A percentile compares a stretch with the other conserved stretches of the same genome.
Evolutionary conservation across 2,113 vertebrate genomes (phyloP).

Genomic region (Alexandromys fortis): DNA sequence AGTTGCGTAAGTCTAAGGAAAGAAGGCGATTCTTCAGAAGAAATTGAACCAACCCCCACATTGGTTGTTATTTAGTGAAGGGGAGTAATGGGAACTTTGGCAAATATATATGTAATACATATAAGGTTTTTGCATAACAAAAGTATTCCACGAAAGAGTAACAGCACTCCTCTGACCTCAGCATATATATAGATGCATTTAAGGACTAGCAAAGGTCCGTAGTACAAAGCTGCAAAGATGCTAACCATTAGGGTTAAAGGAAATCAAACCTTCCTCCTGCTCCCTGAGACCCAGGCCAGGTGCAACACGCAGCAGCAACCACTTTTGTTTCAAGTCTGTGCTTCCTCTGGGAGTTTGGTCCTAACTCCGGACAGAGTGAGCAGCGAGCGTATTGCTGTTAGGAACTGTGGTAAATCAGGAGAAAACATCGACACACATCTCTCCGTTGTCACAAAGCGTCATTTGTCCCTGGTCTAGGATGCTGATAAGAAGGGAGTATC

Average conservation of each 20-base stretch:
- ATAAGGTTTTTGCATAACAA: slow-evolving; percentile 64
- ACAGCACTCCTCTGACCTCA: slow-evolving; percentile 76
- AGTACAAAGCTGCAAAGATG: slow-evolving; percentile 62
- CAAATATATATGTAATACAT: slow-evolving; percentile 34
- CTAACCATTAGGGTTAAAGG: slow-evolving; percentile 39
- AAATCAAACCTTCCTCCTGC: background rate
- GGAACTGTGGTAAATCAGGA: slow-evolving; percentile 53
- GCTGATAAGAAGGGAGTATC: background rate
- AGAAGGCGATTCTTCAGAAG: slow-evolving; percentile 79
- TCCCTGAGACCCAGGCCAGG: background rate
- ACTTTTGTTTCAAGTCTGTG: background rate
- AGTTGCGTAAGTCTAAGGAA: slow-evolving; percentile 77
- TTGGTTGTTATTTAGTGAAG: slow-evolving; percentile 83
- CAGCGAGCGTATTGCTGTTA: background rate
- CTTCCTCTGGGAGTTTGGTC: slow-evolving; percentile 28
- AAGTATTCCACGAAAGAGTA: slow-evolving; percentile 5
- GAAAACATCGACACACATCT: slow-evolving; percentile 14
- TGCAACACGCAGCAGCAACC: background rate
- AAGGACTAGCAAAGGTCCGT: background rate
- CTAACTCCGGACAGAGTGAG: background rate
- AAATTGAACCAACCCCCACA: slow-evolving; percentile 80
- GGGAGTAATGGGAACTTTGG: slow-evolving; percentile 77
- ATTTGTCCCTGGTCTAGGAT: background rate
- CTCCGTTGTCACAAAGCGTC: background rate
- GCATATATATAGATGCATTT: slow-evolving; percentile 75